phyloP scores from a whole-genome alignment of 1,140 invertebrate genomes.

The Drosophila sechellia region DNA sequence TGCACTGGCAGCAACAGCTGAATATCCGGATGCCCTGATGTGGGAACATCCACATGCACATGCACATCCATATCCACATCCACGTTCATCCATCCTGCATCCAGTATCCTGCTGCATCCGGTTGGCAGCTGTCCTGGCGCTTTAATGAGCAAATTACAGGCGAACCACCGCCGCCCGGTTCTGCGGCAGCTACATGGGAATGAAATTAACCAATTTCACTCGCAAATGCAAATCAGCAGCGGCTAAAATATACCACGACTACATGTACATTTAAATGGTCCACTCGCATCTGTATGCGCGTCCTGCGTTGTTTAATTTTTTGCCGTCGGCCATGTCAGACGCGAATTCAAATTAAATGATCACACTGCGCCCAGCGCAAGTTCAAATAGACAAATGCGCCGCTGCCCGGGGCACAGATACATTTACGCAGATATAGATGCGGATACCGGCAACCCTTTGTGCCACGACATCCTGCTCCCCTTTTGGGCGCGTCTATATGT shows the following conservation, averaged over 20 bases:
- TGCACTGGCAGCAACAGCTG: slow-evolving; percentile 53
- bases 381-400: slow-evolving; percentile 70
- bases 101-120: slow-evolving; percentile 16
- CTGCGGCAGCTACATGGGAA: slow-evolving; percentile 54
- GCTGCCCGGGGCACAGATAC: slow-evolving; percentile 20
- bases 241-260: slow-evolving; percentile 42
- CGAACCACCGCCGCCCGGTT: slow-evolving; percentile 8
- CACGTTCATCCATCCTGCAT: not conserved
- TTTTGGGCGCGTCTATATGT: not conserved
- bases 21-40: slow-evolving; percentile 54
- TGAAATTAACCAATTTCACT: slow-evolving; percentile 78
- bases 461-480: slow-evolving; percentile 17
- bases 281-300: slow-evolving; percentile 12
- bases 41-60: slow-evolving; percentile 1
- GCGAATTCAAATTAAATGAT: slow-evolving; percentile 81
- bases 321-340: slow-evolving; percentile 50
- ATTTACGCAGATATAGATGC: slow-evolving; percentile 29
- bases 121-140: slow-evolving; percentile 32
- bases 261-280: not conserved
- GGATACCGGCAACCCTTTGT: slow-evolving; percentile 50
- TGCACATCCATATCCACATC: not conserved
- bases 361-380: slow-evolving; percentile 58
- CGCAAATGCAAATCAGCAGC: slow-evolving; percentile 73
- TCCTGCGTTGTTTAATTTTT: slow-evolving; percentile 42
- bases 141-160: slow-evolving; percentile 69